Evolutionary conservation across 2,888 invertebrate genomes (phyloP), one percentile per base, ranked within the genome.

Genomic region (Lypha dubia): DNA sequence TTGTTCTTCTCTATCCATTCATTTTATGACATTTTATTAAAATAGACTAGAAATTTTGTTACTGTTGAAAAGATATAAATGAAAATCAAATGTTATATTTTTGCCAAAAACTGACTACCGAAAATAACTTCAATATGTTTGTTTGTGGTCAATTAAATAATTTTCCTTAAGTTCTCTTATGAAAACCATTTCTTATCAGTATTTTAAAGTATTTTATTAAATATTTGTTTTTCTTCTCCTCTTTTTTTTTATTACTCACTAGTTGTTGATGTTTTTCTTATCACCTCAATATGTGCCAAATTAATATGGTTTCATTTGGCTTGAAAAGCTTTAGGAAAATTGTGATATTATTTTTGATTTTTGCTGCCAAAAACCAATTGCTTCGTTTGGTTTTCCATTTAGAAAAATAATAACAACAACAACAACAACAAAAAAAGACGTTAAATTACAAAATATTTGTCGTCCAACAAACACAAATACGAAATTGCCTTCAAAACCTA

Each of bases 201-300:
- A 20, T n/a, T n/a, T n/a, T n/a, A 28, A 11, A 53, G 22, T 1
- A 58, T 32, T 32, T 58, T 28, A 8, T 0, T 49, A 38, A 8
- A 4, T 5, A 17, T 35, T 56, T 0, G 3, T 8, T 62, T 63
- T 46, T 65, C n/a, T 41, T 4, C 28, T 60, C 49, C 53, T 56
- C 0, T 15, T 60, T 56, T 22, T 46, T 35, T 35, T 15, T 70
- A 15, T 13, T 35, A 1, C 46, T 63, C 51, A n/a, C n/a, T n/a
- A 38, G 32, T 28, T 77, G 83, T 28, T 68, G 60, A 76, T 76
- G 77, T 35, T 73, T 77, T 81, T 71, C 74, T 74, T 74, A 81
- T 77, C 84, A 84, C 81, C 63, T 79, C 63, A 70, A 70, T 60
- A 74, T 68, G 67, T 84, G 84, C 84, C 84, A 84, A 84, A 81